Evolutionary conservation across 2,797 vertebrate genomes (phyloP), one percentile per base, ranked within the genome.

Genomic region (Dallia pectoralis): DNA sequence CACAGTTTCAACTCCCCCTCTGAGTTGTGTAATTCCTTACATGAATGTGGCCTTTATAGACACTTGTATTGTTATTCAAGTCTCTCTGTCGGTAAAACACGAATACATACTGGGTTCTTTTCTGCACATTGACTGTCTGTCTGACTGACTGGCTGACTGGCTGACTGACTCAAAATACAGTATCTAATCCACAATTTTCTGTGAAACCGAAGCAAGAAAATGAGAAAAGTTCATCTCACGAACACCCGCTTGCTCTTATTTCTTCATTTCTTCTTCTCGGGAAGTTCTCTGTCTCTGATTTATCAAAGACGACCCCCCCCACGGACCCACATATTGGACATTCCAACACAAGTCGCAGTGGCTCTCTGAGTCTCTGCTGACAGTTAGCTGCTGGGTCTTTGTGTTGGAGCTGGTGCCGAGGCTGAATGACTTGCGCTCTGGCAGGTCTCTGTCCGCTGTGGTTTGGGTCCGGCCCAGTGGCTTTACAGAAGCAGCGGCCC

Each of bases 351-450:
- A 84, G 73, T 61, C 76, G 68, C 7, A 49, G 76, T 11, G 59
- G 75, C 48, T n/a, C n/a, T n/a, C n/a, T 29, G 56, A 77, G 77
- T 4, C 70, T 72, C 70, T 72, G 80, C 75, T 84, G 79, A 85
- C 77, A 81, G 78, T 79, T 9, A 53, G 75, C 81, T 65, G 76
- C 76, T 68, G 72, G 36, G 78, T 73, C 78, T 80, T 56, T 78
- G 25, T 62, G 1, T 15, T 80, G 81, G 7, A 79, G 77, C 79
- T 53, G 83, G 78, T 84, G 82, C 84, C 79, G 56, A 80, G 79
- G 80, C 67, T 82, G 89, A 89, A 87, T 88, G 87, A 91, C 81
- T 81, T n/a, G n/a, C 82, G 80, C 85, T 87, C 83, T 92, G 89
- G 91, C 89, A 89, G 87, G 81, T 82, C 69, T 83, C 78, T 73